Percentiles rank a stretch among this genome's conserved stretches.
Conservation (phyloP, 2,888 invertebrate genomes). For the Stenodera caucasica region DNA sequence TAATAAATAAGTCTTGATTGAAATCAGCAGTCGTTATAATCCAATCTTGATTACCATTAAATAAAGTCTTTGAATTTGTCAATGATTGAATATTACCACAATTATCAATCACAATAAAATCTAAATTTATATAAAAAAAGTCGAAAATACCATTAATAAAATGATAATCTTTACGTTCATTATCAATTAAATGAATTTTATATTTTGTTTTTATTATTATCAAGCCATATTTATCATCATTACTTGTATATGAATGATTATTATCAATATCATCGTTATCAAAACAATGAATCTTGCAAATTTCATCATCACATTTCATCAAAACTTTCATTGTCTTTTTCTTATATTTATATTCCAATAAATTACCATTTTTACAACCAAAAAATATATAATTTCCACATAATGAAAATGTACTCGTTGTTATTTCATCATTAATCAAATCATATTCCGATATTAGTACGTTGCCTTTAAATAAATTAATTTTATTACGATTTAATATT, state of each 20-base stretch:
- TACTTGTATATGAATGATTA: conserved; percentile 7
- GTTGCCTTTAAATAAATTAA: conserved; percentile 20
- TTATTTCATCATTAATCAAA: conserved; percentile 21
- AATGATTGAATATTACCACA: conserved; percentile 8
- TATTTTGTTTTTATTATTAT: not conserved
- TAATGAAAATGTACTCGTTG: conserved; percentile 39
- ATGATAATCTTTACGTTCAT: not conserved
- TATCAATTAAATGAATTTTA: not conserved
- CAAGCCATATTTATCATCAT: conserved; percentile 1
- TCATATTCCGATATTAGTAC: conserved; percentile 20
- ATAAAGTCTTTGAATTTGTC: not conserved
- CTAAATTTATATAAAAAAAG: not conserved
- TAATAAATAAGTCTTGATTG: conserved; percentile 32
- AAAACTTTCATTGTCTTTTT: conserved; percentile 8
- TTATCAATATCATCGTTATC: not conserved
- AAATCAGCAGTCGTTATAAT: conserved; percentile 24
- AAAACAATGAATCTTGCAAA: conserved; percentile 13
- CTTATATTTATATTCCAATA: conserved; percentile 28
- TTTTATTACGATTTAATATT: conserved; percentile 17
- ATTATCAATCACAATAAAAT: conserved; percentile 11
- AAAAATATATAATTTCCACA: conserved; percentile 46
- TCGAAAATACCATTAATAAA: not conserved
- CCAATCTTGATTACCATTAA: not conserved
- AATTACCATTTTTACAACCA: conserved; percentile 44
- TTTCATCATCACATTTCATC: conserved; percentile 7